Conservation (phyloP, 2,113 vertebrate species). For the Xiphophorus hellerii region DNA sequence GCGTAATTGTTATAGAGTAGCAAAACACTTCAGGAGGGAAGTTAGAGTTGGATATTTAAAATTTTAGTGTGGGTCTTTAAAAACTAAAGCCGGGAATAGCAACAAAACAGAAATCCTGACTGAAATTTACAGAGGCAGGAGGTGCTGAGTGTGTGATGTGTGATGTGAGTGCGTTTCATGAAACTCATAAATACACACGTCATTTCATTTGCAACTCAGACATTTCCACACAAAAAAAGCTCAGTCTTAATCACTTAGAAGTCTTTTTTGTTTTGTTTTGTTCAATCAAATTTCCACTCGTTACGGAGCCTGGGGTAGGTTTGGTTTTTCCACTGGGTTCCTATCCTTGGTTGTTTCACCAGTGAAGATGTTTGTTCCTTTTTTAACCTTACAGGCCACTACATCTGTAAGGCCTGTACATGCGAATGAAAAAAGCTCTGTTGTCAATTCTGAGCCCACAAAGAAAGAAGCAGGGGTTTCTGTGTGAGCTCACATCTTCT, state of each 20-base stretch:
- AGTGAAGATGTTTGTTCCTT: slow-evolving; percentile 30
- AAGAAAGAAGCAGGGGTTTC: slow-evolving; percentile 24
- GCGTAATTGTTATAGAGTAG: slow-evolving; percentile 36
- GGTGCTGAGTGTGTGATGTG: neutral
- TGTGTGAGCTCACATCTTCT: slow-evolving; percentile 54
- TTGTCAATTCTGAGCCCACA: slow-evolving; percentile 52
- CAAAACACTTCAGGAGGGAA: slow-evolving; percentile 61
- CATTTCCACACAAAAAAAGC: slow-evolving; percentile 32
- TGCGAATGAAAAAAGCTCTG: slow-evolving; percentile 49
- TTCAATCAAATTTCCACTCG: neutral
- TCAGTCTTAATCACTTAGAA: slow-evolving; percentile 19
- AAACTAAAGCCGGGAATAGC: slow-evolving; percentile 52
- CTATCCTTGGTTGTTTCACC: slow-evolving; percentile 27
- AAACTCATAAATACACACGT: neutral
- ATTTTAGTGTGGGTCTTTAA: slow-evolving; percentile 47
- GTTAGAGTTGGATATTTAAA: slow-evolving; percentile 41
- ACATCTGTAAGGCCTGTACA: neutral
- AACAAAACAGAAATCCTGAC: slow-evolving; percentile 50
- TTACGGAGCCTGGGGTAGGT: slow-evolving; percentile 4
- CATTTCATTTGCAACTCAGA: slow-evolving; percentile 15
- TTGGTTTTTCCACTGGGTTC: slow-evolving; percentile 27
- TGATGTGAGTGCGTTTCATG: neutral
- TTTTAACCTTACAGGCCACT: slow-evolving; percentile 11
- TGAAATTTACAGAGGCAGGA: neutral
- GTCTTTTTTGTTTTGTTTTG: slow-evolving; percentile 6